These are phyloP conservation scores for Sparidentex hasta DNA, from an alignment of 2,797 vertebrate species.

Conservation along the genomic window DNA sequence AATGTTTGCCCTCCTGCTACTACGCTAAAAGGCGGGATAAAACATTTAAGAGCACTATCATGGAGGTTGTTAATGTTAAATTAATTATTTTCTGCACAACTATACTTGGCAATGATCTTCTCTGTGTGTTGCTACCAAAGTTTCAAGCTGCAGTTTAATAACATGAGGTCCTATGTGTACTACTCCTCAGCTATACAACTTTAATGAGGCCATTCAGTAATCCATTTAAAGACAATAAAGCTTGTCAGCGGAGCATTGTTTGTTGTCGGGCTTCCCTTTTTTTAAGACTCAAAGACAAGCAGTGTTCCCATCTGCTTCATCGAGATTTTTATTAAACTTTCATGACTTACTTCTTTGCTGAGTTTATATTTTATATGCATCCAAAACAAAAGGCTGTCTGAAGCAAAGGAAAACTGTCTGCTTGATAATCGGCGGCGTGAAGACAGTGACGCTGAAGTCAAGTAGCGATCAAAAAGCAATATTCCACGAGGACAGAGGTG, in stretches of 20 bases:
- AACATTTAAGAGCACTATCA: constrained; percentile 19
- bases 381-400: background rate
- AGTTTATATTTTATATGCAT: constrained; percentile 6
- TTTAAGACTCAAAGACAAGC: constrained; percentile 10
- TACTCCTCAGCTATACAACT: constrained; percentile 1
- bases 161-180: constrained; percentile 31
- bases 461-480: background rate
- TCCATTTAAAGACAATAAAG: constrained; percentile 51
- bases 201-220: constrained; percentile 53
- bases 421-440: constrained; percentile 4
- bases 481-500: constrained; percentile 36
- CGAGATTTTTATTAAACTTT: constrained; percentile 20
- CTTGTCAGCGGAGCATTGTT: constrained; percentile 27
- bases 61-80: constrained; percentile 19
- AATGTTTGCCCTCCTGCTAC: constrained; percentile 14
- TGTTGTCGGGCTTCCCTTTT: constrained; percentile 9
- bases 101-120: constrained; percentile 22
- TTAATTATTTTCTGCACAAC: constrained; percentile 32
- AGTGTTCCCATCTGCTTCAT: constrained; percentile 14
- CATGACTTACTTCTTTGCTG: background rate
- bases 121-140: constrained; percentile 11
- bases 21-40: constrained; percentile 28
- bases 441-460: background rate
- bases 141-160: constrained; percentile 42
- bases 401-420: constrained; percentile 1